Evolutionary conservation across 2,888 invertebrate genomes (phyloP).

Genomic region (Drosophila algonquin): DNA sequence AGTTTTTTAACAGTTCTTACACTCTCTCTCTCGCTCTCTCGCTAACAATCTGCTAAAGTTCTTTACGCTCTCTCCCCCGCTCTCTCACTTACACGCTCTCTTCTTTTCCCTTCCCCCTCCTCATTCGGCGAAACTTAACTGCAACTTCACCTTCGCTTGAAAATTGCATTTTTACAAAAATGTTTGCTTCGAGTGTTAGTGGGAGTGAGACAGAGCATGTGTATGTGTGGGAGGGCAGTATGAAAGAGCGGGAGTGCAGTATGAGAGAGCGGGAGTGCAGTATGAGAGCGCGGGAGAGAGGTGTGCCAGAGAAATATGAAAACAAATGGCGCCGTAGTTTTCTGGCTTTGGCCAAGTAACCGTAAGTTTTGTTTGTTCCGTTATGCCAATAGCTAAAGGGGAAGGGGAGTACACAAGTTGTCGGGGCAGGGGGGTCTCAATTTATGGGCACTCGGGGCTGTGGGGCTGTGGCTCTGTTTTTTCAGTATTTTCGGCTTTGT

Average conservation of each 20-base stretch:
- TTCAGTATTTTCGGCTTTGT: conserved; percentile 27
- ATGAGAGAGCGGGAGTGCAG: neutral
- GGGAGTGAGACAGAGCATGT: conserved; percentile 10
- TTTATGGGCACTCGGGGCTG: conserved; percentile 46
- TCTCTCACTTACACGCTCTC: conserved; percentile 1
- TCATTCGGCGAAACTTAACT: conserved; percentile 28
- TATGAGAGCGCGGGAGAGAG: neutral
- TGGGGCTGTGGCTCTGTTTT: neutral
- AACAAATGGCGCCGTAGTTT: conserved; percentile 70
- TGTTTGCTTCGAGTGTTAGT: conserved; percentile 53
- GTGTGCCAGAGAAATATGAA: conserved; percentile 57
- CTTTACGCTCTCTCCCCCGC: conserved; percentile 2
- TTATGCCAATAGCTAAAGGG: conserved; percentile 7
- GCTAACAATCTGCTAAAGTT: conserved; percentile 70
- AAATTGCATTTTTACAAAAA: conserved; percentile 74
- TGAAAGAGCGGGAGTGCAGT: neutral
- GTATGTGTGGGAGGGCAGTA: conserved; percentile 4
- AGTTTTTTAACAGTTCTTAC: conserved; percentile 16
- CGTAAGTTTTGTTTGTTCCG: conserved; percentile 43
- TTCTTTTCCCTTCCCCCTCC: conserved; percentile 7
- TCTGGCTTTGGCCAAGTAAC: conserved; percentile 53
- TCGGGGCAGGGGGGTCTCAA: conserved; percentile 27
- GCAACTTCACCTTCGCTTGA: conserved; percentile 65
- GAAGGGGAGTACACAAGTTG: conserved; percentile 7
- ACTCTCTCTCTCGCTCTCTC: conserved; percentile 32